Base-by-base conservation (phyloP, 2,797 vertebrate genomes). In the Calcarius lapponicus region DNA sequence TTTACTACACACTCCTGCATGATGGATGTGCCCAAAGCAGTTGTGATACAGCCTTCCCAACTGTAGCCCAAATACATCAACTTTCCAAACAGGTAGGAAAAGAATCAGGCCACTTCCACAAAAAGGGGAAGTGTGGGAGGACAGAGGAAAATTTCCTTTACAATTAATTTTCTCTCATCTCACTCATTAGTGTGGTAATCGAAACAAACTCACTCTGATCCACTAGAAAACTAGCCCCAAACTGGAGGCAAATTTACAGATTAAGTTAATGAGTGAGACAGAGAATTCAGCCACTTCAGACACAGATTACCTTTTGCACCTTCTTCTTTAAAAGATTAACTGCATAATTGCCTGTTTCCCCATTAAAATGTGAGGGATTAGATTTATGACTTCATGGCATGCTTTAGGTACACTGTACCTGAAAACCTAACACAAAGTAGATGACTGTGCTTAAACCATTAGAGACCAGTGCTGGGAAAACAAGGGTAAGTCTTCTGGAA, bases 251-350 rank as follows among this genome's bases (percentile, higher is more conserved):
- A 54, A 71, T 43, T 40, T 34, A 80, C 36, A 84, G 26, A 58
- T 50, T 50, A 58, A n/a, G 12, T 75, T 51, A 73, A 25, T n/a
- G 28, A 80, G 26, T 34, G 62, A 16, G 47, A 90, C 24, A 48
- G 40, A 50, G 25, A 66, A 25, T 26, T 80, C 31, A 21, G 58
- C 28, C 51, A 61, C 69, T 95, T 91, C 31, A 64, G 50, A 78
- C 32, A 83, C 7, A 58, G 56, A 78, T 74, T 40, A 56, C 6
- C 13, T 66, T 80, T 69, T 66, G 34, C 65, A 73, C n/a, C 22
- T 62, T 80, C 38, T 65, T 69, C 75, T 78, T 69, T 54, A 61
- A 32, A 81, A 80, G 34, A 92, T 65, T 15, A 29, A 86, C 74
- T 53, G 36, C 13, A 5, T 48, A 85, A 61, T 48, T 78, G 70